phyloP scores from a whole-genome alignment of 2,888 invertebrate species.

The Orchesella flavescens region DNA sequence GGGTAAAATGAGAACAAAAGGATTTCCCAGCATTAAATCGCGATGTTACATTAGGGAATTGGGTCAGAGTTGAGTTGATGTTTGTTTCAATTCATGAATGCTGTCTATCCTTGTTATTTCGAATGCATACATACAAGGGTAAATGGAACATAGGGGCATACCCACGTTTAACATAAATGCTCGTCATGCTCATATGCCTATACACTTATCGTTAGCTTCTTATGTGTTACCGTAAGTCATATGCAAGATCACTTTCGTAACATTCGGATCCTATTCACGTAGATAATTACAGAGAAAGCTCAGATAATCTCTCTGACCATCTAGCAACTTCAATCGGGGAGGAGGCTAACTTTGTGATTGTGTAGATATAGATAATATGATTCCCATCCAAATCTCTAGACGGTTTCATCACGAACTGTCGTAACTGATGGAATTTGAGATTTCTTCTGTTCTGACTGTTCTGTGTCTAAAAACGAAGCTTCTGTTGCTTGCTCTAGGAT shows the following conservation, averaged over 20 bases:
- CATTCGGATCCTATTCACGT: constrained; percentile 16
- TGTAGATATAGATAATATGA: too few relatives aligned
- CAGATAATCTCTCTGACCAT: constrained; percentile 21
- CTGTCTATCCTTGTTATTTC: too few relatives aligned
- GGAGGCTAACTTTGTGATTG: too few relatives aligned
- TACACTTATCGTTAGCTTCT: not conserved
- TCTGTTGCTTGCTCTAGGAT: too few relatives aligned
- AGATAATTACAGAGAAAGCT: constrained; percentile 43
- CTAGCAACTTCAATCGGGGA: constrained; percentile 5
- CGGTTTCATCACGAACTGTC: too few relatives aligned
- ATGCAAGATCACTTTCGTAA: not conserved
- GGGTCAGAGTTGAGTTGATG: constrained; percentile 30
- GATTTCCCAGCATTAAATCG: constrained; percentile 18
- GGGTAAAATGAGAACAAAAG: not conserved
- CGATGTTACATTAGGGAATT: constrained; percentile 37
- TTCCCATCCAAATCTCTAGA: too few relatives aligned
- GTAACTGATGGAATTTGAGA: not conserved
- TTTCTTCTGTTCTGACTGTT: too few relatives aligned
- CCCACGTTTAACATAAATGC: too few relatives aligned
- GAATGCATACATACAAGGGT: not conserved
- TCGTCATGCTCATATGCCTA: too few relatives aligned
- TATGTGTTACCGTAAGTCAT: not conserved
- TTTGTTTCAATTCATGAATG: constrained; percentile 30
- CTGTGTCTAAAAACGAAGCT: not conserved
- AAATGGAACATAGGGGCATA: not conserved